Base-by-base conservation (phyloP, 2,113 vertebrate species). In the Passer montanus region DNA sequence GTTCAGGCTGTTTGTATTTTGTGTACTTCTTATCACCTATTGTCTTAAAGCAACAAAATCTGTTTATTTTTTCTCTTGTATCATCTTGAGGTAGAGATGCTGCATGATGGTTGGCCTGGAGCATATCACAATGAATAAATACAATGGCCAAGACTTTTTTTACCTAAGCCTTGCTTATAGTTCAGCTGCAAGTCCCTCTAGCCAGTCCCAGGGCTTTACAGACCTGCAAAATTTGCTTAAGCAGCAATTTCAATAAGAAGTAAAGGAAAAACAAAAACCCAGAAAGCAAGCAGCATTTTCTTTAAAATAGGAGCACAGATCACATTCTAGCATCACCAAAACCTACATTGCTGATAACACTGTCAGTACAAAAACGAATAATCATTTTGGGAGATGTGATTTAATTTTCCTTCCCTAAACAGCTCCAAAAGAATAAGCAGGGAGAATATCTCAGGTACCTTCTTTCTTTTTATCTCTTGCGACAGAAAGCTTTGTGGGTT, bases 401-500 rank as follows among this genome's bases (percentile, higher is more conserved):
- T 91, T 75, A 53, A 70, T 87, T 88, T 86, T 84, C 17, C 11
- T 91, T 91, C 70, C 59, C 39, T 76, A 74, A 91, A 10, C 22
- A 59, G 2, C 12, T 91, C 52, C 35, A 50, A 70, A 74, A 55
- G 26, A 89, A 53, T 59, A 70, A 74, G 7, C 20, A 74, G 17
- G 28, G 17, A 74, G 53, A 68, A 63, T 60, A 63, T 10, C 55
- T 79, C 55, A 46, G 46, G 7, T 70, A 33, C 30, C 13, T 77
- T 60, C 27, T 76, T 13, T 20, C 19, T 74, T 35, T 55, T 97
- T 89, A 94, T 95, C 55, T 44, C 33, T 91, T 46, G 13, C 0
- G 85, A 89, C 91, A 97, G 74, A 90, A 91, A 91, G 35, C 63
- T 93, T 87, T 94, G 62, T 73, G 60, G 33, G 46, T 59, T 63